A percentile compares a stretch with the other conserved stretches of the same genome.
These are phyloP conservation scores for Pachyuromys duprasi DNA, from an alignment of 2,797 vertebrate genomes.

Conservation along the genomic window DNA sequence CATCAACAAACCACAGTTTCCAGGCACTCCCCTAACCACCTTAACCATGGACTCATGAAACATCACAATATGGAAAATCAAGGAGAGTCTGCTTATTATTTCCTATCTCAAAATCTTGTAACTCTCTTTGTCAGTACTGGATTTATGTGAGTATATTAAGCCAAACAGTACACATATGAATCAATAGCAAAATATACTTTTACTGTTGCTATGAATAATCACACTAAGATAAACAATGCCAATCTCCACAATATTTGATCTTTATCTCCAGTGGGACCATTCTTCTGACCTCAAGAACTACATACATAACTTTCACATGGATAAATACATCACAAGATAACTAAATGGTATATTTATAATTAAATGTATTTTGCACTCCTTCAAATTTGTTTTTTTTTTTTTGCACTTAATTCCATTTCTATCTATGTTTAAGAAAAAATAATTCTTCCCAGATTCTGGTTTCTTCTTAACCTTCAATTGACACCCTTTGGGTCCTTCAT, in stretches of 20 bases:
- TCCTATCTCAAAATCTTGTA: not conserved
- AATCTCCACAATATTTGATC: not conserved
- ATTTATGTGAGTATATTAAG: not conserved
- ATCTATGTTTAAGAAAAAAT: not conserved
- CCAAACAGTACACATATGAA: not conserved
- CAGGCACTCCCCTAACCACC: not conserved
- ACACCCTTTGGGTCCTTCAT: not conserved
- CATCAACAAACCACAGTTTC: not conserved
- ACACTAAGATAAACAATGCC: not conserved
- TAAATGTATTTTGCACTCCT: not conserved
- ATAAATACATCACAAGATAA: not conserved
- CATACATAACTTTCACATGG: not conserved
- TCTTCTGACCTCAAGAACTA: conserved; percentile 3
- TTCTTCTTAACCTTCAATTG: not conserved
- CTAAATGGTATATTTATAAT: conserved; percentile 15
- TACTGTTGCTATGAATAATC: not conserved
- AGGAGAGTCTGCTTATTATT: not conserved
- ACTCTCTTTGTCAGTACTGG: not conserved
- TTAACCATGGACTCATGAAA: not conserved
- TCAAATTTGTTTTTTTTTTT: not conserved
- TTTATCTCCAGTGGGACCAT: not conserved
- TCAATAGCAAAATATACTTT: not conserved
- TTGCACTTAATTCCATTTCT: not conserved
- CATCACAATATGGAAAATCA: not conserved
- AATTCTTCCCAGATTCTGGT: too few species aligned